A percentile compares a stretch with the other conserved stretches of the same genome.
phyloP scores from a whole-genome alignment of 2,888 invertebrate species.

The Pollenia griseotomentosa region DNA sequence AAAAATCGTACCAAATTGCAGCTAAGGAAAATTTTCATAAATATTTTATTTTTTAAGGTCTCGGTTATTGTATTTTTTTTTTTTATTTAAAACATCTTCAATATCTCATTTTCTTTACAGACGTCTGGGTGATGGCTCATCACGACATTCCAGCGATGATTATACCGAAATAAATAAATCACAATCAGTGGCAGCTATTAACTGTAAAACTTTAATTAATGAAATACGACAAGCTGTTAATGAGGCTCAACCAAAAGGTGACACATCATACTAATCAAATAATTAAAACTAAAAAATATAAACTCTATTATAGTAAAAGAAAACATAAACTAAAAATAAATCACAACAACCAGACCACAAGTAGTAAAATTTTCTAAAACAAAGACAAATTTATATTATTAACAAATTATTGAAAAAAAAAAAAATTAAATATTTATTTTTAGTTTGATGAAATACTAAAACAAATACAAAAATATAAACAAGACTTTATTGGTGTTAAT shows the following conservation, averaged over 20 bases:
- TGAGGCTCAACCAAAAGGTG: conserved; percentile 94
- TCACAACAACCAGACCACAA: conserved; percentile 67
- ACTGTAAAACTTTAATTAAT: conserved; percentile 92
- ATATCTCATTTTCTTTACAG: conserved; percentile 74
- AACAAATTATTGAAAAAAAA: not conserved
- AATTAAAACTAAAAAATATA: conserved; percentile 67
- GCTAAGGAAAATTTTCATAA: no score
- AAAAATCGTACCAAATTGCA: no score
- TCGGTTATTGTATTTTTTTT: not conserved
- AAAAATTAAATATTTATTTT: conserved; percentile 10
- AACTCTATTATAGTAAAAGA: conserved; percentile 43
- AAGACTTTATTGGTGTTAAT: conserved; percentile 66
- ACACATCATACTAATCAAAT: conserved; percentile 74
- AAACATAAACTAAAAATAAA: conserved; percentile 46
- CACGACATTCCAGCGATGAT: conserved; percentile 87
- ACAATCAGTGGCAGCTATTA: conserved; percentile 88
- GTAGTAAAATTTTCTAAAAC: conserved; percentile 54
- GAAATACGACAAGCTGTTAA: conserved; percentile 95
- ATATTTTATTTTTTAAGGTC: not conserved
- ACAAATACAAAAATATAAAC: conserved; percentile 29
- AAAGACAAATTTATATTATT: conserved; percentile 28
- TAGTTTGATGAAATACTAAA: conserved; percentile 32
- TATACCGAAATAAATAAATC: conserved; percentile 87
- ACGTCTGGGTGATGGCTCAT: conserved; percentile 85
- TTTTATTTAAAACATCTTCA: not conserved